A percentile compares a stretch with the other conserved stretches of the same genome.
phyloP scores from a whole-genome alignment of 1,140 invertebrate species.

The honey bee (Apis mellifera) region Amel_HAv3.1 CM009938.2:8778001-8778500 shows the following conservation, averaged over 20 bases:
- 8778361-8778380: conserved; percentile 12
- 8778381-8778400: conserved; percentile 26
- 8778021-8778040: no score
- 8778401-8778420: neutral
- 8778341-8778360: conserved; percentile 82
- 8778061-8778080: no score
- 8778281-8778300: conserved; percentile 89
- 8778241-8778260: conserved; percentile 93
- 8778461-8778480: no score
- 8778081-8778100: no score
- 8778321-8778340: conserved; percentile 96
- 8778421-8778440: neutral
- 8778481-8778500: no score
- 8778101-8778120: no score
- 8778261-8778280: conserved; percentile 87
- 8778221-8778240: conserved; percentile 92
- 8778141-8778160: conserved; percentile 96
- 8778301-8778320: conserved; percentile 97
- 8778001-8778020: no score
- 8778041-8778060: no score
- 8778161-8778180: conserved; percentile 96
- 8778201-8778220: conserved; percentile 93
- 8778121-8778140: conserved; percentile 89
- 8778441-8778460: neutral
- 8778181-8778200: conserved; percentile 97